A percentile compares a stretch with the other conserved stretches of the same genome.
phyloP scores from a whole-genome alignment of 1,140 invertebrate species.

The Drosophila sechellia region DNA sequence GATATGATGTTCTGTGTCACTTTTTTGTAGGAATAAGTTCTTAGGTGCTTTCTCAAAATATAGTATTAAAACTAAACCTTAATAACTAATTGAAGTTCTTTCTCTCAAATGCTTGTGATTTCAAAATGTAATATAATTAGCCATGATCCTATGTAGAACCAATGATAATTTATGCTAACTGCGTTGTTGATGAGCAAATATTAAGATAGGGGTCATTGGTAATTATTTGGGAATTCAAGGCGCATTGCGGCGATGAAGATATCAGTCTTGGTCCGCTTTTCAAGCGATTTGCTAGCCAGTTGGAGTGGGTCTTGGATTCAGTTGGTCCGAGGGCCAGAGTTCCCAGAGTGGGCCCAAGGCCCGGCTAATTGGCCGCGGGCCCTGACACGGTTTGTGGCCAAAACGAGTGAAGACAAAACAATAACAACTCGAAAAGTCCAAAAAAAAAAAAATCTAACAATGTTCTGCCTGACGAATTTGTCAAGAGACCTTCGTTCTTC shows the following conservation, averaged over 20 bases:
- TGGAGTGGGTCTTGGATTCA: neutral
- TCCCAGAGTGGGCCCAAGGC: constrained; percentile 45
- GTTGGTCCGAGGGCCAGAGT: constrained; percentile 22
- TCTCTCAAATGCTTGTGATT: neutral
- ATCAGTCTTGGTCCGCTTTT: neutral
- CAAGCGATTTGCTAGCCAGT: neutral
- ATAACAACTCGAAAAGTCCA: neutral
- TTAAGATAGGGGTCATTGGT: constrained; percentile 13
- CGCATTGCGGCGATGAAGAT: constrained; percentile 4
- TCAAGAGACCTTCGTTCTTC: constrained; percentile 49
- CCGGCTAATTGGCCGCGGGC: constrained; percentile 41
- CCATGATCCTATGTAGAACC: too few relatives aligned
- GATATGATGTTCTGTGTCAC: too few relatives aligned
- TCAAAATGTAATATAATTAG: too few relatives aligned
- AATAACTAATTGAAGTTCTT: too few relatives aligned
- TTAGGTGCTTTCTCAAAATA: too few relatives aligned
- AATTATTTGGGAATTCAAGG: constrained; percentile 33
- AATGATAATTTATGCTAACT: neutral
- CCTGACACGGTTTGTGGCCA: constrained; percentile 37
- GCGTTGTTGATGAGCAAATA: neutral
- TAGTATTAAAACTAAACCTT: too few relatives aligned
- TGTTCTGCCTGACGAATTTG: constrained; percentile 43
- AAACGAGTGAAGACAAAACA: neutral
- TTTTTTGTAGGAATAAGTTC: too few relatives aligned
- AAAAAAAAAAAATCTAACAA: neutral